Evolutionary conservation across 1,140 invertebrate genomes (phyloP).

Genomic region (Rhyzopertha dominica): DNA sequence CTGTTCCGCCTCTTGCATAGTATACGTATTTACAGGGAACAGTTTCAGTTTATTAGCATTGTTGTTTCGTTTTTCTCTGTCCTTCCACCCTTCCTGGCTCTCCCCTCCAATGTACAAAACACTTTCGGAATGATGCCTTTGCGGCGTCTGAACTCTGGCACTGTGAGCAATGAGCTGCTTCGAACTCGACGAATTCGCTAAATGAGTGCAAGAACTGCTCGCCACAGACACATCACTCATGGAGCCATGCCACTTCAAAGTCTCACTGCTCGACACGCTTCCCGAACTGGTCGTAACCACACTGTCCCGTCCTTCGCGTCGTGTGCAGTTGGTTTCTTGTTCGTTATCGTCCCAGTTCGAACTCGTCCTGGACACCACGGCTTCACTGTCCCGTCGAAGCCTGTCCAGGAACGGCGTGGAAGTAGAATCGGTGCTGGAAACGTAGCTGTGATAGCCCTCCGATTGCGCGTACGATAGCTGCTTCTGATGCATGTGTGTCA

Average conservation of each 20-base stretch:
- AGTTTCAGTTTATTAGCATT: conserved; percentile 49
- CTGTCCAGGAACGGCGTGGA: conserved; percentile 74
- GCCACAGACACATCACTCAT: conserved; percentile 70
- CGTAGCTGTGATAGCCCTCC: conserved; percentile 78
- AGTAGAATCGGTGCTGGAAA: conserved; percentile 72
- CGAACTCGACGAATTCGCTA: conserved; percentile 31
- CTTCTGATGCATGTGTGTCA: conserved; percentile 63
- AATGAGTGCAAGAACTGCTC: conserved; percentile 45
- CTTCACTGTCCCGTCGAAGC: conserved; percentile 56
- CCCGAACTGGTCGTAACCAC: conserved; percentile 63
- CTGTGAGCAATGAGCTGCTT: conserved; percentile 73
- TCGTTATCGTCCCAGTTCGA: conserved; percentile 49
- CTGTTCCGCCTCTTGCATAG: conserved; percentile 46
- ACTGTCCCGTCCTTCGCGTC: conserved; percentile 57
- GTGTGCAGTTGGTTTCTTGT: conserved; percentile 37
- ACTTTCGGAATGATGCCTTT: conserved; percentile 75
- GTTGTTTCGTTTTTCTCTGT: conserved; percentile 43
- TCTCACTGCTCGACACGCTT: conserved; percentile 72
- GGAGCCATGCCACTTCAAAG: conserved; percentile 76
- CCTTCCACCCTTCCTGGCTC: conserved; percentile 28
- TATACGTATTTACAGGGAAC: conserved; percentile 58
- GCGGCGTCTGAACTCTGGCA: conserved; percentile 71
- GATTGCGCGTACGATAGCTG: conserved; percentile 74
- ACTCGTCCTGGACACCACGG: conserved; percentile 50
- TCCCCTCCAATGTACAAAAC: conserved; percentile 61